Evolutionary conservation across 2,797 vertebrate species (phyloP).

Genomic region (Tapirus indicus): DNA sequence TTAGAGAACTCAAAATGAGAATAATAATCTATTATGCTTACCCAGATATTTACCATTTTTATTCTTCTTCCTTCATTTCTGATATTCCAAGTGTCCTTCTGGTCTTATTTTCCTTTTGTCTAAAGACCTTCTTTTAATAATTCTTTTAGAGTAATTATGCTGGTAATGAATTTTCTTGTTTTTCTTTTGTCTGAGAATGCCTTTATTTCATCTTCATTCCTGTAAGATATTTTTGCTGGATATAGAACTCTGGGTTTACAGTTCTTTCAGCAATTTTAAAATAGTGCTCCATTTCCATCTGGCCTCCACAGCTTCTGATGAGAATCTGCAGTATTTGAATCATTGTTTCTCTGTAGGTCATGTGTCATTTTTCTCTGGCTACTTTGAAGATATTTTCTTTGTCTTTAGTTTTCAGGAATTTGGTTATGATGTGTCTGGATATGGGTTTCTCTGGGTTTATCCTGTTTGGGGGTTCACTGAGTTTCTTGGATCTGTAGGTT

Average conservation of each 20-base stretch:
- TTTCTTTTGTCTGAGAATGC: too few species aligned
- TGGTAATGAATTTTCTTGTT: too few species aligned
- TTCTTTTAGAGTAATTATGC: too few species aligned
- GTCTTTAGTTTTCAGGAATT: not conserved
- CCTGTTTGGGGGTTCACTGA: not conserved
- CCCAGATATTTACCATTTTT: not conserved
- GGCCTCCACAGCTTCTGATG: not conserved
- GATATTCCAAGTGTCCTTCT: too few species aligned
- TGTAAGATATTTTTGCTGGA: too few species aligned
- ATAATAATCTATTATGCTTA: not conserved
- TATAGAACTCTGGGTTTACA: not conserved
- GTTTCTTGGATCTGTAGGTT: not conserved
- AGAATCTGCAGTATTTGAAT: not conserved
- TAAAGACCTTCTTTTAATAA: too few species aligned
- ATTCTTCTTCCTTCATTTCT: too few species aligned
- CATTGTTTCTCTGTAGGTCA: not conserved
- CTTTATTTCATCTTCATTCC: too few species aligned
- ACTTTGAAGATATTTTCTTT: not conserved
- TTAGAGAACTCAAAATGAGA: not conserved
- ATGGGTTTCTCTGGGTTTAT: not conserved
- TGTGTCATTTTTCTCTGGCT: not conserved
- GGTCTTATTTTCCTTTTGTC: too few species aligned
- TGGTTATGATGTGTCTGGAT: not conserved
- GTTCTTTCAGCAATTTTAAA: not conserved
- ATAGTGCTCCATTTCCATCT: not conserved